Evolutionary conservation across 2,888 invertebrate genomes (phyloP).

Genomic region (Troides helena): DNA sequence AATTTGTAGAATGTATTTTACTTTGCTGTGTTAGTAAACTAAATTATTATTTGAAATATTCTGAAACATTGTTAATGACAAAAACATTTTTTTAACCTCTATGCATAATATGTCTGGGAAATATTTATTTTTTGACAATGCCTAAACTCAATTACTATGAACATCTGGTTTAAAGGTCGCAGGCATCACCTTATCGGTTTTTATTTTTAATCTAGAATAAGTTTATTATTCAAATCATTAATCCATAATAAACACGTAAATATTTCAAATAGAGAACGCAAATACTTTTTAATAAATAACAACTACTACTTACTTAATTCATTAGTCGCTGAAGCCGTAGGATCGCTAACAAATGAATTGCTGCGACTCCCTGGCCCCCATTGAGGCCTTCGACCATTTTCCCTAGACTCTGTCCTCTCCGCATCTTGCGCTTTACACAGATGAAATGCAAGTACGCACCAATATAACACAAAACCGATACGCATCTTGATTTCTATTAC

Average conservation of each 20-base stretch:
- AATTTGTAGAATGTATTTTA: no score
- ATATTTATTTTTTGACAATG: neutral
- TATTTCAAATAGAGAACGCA: neutral
- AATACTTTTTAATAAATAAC: constrained; percentile 34
- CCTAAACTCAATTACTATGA: constrained; percentile 36
- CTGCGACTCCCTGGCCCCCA: constrained; percentile 68
- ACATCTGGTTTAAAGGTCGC: constrained; percentile 35
- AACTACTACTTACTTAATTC: constrained; percentile 67
- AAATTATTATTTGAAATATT: no score
- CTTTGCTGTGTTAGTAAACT: no score
- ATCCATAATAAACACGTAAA: neutral
- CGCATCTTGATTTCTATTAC: constrained; percentile 74
- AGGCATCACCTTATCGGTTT: constrained; percentile 32
- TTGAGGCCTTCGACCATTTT: constrained; percentile 64
- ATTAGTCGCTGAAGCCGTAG: constrained; percentile 59
- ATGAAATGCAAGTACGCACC: constrained; percentile 76
- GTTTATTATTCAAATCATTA: neutral
- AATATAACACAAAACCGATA: constrained; percentile 76
- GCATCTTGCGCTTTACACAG: constrained; percentile 73
- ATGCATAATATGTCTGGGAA: neutral
- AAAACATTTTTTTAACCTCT: neutral
- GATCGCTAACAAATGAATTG: constrained; percentile 61
- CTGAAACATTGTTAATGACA: neutral
- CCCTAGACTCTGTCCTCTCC: constrained; percentile 70
- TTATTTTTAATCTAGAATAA: neutral